These are phyloP conservation scores for Brachyptera putata DNA, from an alignment of 2,888 invertebrate genomes.

Conservation along the genomic window DNA sequence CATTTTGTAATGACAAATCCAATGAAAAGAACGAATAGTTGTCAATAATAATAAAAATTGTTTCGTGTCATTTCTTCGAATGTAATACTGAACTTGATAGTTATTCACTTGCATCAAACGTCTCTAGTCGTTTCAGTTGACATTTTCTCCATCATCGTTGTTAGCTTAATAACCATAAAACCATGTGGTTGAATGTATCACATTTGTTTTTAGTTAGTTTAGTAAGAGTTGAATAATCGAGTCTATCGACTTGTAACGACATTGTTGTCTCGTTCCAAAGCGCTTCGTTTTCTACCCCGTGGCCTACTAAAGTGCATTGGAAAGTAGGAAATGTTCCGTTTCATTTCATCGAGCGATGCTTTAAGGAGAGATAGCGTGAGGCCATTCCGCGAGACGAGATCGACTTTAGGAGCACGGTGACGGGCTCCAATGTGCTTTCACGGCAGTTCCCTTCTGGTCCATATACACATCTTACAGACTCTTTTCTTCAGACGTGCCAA, in stretches of 20 bases:
- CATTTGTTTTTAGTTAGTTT: no score
- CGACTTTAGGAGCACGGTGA: not conserved
- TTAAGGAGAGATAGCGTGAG: not conserved
- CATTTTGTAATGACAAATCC: no score
- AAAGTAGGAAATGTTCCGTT: constrained; percentile 5
- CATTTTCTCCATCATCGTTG: not conserved
- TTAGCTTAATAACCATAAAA: no score
- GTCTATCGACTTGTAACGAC: constrained; percentile 5
- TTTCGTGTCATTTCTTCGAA: no score
- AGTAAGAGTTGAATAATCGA: constrained; percentile 10
- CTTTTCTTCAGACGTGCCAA: not conserved
- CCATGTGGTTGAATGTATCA: no score
- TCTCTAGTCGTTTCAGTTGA: not conserved
- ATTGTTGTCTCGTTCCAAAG: not conserved
- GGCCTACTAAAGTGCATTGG: constrained; percentile 10
- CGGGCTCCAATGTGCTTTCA: constrained; percentile 3
- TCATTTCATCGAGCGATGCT: not conserved
- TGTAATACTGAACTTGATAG: no score
- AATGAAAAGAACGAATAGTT: no score
- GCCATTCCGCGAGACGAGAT: not conserved
- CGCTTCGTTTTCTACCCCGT: not conserved
- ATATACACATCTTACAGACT: not conserved
- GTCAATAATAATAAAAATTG: no score
- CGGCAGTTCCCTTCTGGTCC: constrained; percentile 4
- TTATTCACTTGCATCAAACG: no score